Evolutionary conservation across 1,140 invertebrate species (phyloP).

Genomic region (Stenopsyche tienmushanensis): DNA sequence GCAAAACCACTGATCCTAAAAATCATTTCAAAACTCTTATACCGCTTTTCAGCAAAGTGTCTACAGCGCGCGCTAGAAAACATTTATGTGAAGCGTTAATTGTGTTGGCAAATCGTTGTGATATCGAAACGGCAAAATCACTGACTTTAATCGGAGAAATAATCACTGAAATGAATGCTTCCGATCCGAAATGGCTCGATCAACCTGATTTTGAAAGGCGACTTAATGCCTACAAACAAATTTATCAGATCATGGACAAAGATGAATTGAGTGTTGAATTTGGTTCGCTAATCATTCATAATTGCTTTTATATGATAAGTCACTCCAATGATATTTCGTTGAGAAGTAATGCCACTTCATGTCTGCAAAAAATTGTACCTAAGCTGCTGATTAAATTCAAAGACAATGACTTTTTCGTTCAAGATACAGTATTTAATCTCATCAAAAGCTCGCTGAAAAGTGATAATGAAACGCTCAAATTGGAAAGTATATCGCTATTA

Average conservation of each 20-base stretch:
- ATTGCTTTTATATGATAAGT: conserved; percentile 77
- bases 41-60: conserved; percentile 65
- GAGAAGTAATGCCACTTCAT: conserved; percentile 73
- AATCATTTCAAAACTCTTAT: conserved; percentile 66
- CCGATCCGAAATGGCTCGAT: conserved; percentile 81
- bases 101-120: conserved; percentile 51
- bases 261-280: conserved; percentile 63
- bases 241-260: conserved; percentile 61
- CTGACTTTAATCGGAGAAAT: conserved; percentile 51
- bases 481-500: conserved; percentile 76
- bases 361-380: conserved; percentile 66
- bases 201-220: conserved; percentile 88
- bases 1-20: conserved; percentile 64
- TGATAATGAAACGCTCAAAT: conserved; percentile 65
- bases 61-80: conserved; percentile 62
- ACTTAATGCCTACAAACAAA: conserved; percentile 68
- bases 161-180: conserved; percentile 78
- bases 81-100: conserved; percentile 61
- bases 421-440: conserved; percentile 69
- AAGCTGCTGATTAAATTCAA: conserved; percentile 58
- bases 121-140: conserved; percentile 6
- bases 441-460: conserved; percentile 68
- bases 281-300: conserved; percentile 74
- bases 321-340: conserved; percentile 81
- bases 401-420: conserved; percentile 64